A percentile compares a stretch with the other conserved stretches of the same genome.
These are phyloP conservation scores for Lochmaea capreae DNA, from an alignment of 2,888 invertebrate genomes.

Conservation along the genomic window DNA sequence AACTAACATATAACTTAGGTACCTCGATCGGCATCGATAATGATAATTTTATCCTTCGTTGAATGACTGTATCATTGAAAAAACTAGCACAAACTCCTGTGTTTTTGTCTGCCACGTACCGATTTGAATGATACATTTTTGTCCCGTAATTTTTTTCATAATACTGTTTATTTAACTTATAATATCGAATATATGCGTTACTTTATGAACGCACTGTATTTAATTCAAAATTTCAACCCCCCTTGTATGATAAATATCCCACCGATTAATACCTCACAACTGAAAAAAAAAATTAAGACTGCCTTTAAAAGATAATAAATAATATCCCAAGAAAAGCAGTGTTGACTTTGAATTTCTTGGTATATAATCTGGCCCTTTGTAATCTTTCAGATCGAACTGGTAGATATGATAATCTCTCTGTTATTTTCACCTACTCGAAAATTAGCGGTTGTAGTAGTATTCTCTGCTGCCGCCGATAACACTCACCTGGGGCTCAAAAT, in stretches of 20 bases:
- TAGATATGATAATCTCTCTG: constrained; percentile 64
- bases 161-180: too few species aligned
- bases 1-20: too few species aligned
- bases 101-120: too few species aligned
- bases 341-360: constrained; percentile 59
- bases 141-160: too few species aligned
- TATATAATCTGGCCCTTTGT: constrained; percentile 56
- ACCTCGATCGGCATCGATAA: too few species aligned
- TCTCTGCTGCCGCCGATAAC: constrained; percentile 50
- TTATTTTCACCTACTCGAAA: constrained; percentile 66
- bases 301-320: constrained; percentile 51
- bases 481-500: constrained; percentile 55
- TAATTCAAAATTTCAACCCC: neutral
- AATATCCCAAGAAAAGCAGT: constrained; percentile 47
- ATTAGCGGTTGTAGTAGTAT: constrained; percentile 57
- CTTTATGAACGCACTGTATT: neutral
- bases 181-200: neutral
- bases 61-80: too few species aligned
- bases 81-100: too few species aligned
- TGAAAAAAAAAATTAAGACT: constrained; percentile 31
- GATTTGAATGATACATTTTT: too few species aligned
- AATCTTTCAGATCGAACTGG: constrained; percentile 45
- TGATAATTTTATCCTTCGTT: too few species aligned
- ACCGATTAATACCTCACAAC: constrained; percentile 28
- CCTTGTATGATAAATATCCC: neutral